These are phyloP conservation scores for Tragulus kanchil DNA, from an alignment of 2,113 vertebrate genomes.

Conservation along the genomic window DNA sequence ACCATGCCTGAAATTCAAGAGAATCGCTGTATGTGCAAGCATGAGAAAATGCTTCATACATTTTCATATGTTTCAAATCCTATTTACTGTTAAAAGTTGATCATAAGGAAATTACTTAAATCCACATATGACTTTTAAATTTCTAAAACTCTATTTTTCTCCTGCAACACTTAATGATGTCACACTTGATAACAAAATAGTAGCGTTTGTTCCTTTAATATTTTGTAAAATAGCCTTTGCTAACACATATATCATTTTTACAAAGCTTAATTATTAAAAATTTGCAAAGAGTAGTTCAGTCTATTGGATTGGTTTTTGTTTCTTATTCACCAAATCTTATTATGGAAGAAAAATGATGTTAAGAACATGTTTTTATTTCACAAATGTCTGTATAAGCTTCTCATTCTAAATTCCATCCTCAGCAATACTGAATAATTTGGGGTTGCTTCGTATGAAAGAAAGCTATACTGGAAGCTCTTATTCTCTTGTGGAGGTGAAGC, in stretches of 20 bases:
- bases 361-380: not conserved
- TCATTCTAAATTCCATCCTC: slow-evolving; percentile 26
- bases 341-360: not conserved
- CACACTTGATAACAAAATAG: not conserved
- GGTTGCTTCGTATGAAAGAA: not conserved
- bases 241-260: not conserved
- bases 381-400: not conserved
- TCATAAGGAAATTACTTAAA: not conserved
- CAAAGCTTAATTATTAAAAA: not conserved
- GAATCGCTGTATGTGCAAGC: not conserved
- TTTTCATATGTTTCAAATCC: not conserved
- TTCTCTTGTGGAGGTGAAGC: not conserved
- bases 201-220: not conserved
- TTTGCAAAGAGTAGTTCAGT: not conserved
- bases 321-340: not conserved
- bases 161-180: not conserved
- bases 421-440: not conserved
- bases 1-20: not conserved
- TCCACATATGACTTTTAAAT: not conserved
- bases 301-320: not conserved
- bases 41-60: not conserved
- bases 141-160: not conserved
- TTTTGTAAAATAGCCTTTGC: not conserved
- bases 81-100: not conserved
- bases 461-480: not conserved